Base-by-base conservation (phyloP, 2,113 vertebrate genomes). In the Ptilorrhoa leucosticta region DNA sequence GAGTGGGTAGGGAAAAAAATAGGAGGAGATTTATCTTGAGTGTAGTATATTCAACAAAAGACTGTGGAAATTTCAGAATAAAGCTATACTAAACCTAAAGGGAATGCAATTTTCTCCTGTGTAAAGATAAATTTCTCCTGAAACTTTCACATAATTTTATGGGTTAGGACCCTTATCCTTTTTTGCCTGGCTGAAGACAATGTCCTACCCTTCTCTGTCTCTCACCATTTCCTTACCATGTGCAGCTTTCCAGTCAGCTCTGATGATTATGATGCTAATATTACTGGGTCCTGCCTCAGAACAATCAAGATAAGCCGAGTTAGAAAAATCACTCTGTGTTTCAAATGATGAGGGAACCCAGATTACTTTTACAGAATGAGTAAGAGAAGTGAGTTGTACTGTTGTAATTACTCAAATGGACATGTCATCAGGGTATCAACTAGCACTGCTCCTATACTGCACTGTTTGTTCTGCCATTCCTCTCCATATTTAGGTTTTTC, bases 181-280 rank as follows among this genome's bases (percentile, higher is more conserved):
- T 89, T 82, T 85, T 40, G 13, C 31, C 17, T 35, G 45, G 9
- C 13, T 85, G 37, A 87, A 80, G 53, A 11, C n/a, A 28, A 7
- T 0, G 0, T 57, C 13, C 13, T 80, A 15, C 16, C 15, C 4
- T 66, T 35, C 19, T 13, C 40, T 35, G 2, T 14, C 10, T 82
- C 21, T 87, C 6, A 1, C 5, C 3, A 5, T 75, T 81, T 82
- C 28, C 24, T 71, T 11, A 33, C 20, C 9, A 21, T 1, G 3
- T n/a, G 8, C 37, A 57, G 6, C 15, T 66, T 81, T 28, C 37
- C 28, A 61, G 13, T 13, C 15, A 21, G 20, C 17, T 88, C 50
- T 60, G n/a, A 21, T 56, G 18, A 13, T 15, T 64, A 15, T 65
- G 31, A n/a, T 45, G 19, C 17, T 82, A 18, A 4, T 39, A 27